These are phyloP conservation scores for Metopia argyrocephala DNA, from an alignment of 2,888 invertebrate species.

Conservation along the genomic window DNA sequence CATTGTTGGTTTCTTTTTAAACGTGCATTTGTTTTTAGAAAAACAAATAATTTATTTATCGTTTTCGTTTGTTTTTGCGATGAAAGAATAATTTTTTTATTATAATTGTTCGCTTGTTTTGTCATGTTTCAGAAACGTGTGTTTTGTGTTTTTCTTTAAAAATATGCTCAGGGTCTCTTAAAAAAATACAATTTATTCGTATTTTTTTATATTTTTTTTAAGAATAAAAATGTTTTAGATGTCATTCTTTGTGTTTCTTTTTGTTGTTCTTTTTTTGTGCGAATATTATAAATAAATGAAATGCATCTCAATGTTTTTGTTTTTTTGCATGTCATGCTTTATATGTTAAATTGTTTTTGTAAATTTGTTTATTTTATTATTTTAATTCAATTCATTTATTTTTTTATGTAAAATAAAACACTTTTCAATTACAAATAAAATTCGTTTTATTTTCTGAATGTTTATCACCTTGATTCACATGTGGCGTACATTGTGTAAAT, in stretches of 20 bases:
- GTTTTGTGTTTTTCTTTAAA: constrained; percentile 14
- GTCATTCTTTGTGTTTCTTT: no score
- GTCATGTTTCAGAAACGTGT: constrained; percentile 31
- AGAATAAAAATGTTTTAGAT: constrained; percentile 3
- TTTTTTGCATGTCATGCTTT: no score
- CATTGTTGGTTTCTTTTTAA: neutral
- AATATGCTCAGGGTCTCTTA: constrained; percentile 29
- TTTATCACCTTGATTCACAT: constrained; percentile 54
- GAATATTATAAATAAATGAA: neutral
- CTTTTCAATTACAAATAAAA: constrained; percentile 47
- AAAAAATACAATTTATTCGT: no score
- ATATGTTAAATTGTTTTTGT: constrained; percentile 29
- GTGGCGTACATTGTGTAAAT: neutral
- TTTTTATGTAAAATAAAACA: constrained; percentile 36
- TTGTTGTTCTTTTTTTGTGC: neutral
- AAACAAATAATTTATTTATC: neutral
- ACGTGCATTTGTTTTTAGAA: neutral
- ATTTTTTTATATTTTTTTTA: no score
- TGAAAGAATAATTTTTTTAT: neutral
- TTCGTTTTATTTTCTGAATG: constrained; percentile 32
- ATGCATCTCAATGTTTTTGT: constrained; percentile 39
- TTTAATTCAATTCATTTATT: constrained; percentile 31
- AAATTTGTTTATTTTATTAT: constrained; percentile 8
- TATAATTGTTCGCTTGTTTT: neutral
- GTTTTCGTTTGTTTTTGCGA: neutral